These are phyloP conservation scores for Microcebus murinus DNA, from an alignment of 2,113 vertebrate species.

Conservation along the genomic window DNA sequence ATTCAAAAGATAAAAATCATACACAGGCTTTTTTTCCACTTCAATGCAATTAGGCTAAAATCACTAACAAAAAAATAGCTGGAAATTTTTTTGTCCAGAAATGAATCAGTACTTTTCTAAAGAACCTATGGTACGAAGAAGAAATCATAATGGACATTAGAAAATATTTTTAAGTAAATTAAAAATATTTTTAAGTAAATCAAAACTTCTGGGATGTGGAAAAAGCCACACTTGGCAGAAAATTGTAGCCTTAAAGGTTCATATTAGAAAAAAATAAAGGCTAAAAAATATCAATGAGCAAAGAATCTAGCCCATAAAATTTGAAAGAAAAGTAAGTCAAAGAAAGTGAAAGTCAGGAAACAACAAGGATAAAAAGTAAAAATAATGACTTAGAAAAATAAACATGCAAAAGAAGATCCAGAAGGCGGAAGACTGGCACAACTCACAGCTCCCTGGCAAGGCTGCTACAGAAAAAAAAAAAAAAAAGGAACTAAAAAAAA, in stretches of 20 bases:
- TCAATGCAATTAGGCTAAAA: neutral
- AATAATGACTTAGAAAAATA: constrained; percentile 18
- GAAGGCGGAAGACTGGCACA: neutral
- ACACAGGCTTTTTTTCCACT: neutral
- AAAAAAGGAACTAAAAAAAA: neutral
- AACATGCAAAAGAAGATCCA: neutral
- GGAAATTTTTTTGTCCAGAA: neutral
- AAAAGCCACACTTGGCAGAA: neutral
- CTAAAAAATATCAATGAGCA: neutral
- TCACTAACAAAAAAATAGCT: neutral
- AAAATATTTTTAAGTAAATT: neutral
- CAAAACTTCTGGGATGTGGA: neutral
- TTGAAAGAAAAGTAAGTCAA: neutral
- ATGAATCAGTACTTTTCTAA: neutral
- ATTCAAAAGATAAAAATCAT: neutral
- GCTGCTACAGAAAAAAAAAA: neutral
- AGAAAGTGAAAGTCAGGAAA: neutral
- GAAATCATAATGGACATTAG: neutral
- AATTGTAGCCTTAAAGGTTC: neutral
- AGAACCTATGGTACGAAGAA: neutral
- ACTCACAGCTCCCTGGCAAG: neutral
- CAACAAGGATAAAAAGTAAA: neutral
- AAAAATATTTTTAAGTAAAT: neutral
- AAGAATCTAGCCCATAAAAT: neutral
- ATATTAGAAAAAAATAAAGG: neutral